Evolutionary conservation across 2,113 vertebrate species (phyloP).

Genomic region (Donacobius atricapilla): DNA sequence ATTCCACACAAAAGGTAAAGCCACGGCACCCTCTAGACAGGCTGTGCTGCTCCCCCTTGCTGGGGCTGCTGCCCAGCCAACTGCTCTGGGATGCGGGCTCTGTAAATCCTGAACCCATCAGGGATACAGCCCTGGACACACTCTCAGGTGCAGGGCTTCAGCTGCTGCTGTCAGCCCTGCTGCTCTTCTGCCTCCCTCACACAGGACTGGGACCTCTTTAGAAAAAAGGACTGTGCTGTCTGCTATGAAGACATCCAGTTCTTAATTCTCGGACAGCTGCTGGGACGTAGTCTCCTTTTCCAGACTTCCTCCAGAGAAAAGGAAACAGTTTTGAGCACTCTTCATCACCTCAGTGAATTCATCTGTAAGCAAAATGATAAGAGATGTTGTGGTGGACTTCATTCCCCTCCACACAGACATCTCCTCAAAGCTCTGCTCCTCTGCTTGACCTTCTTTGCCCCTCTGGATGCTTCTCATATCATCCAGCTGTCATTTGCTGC

Average conservation of each 20-base stretch:
- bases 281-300: neutral
- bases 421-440: neutral
- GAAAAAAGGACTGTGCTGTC: neutral
- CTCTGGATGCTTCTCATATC: neutral
- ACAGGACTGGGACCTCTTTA: neutral
- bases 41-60: fast-evolving
- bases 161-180: neutral
- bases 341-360: neutral
- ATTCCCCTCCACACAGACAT: neutral
- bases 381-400: neutral
- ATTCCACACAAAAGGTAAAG: neutral
- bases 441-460: neutral
- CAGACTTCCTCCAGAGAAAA: neutral
- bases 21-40: neutral
- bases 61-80: neutral
- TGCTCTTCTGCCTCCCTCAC: neutral
- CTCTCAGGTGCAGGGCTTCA: fast-evolving
- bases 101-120: neutral
- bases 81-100: fast-evolving
- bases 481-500: neutral
- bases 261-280: neutral
- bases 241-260: neutral
- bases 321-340: neutral
- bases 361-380: neutral
- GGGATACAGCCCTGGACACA: neutral